Evolutionary conservation across 2,888 invertebrate genomes (phyloP), one percentile per base, ranked within the genome.

Genomic region (Pterobdella sp.): DNA sequence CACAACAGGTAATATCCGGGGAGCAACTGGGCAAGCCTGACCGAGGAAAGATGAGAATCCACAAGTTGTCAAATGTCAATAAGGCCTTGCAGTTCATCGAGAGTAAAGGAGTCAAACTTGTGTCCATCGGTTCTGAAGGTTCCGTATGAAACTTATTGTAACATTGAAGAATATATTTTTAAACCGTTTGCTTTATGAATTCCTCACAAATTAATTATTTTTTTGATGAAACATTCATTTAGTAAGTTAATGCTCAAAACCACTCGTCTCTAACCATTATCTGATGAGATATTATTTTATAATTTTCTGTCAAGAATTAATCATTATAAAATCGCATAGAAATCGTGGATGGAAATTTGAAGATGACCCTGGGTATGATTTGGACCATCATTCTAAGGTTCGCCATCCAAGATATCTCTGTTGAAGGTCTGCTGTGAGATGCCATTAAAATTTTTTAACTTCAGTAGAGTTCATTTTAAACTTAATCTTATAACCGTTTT

Each of bases 351-450:
- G 98, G 98, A 81, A 98, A 98, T 87, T 88, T 95, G 79, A 98
- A 98, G 88, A 98, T 98, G 97, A 98, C 97, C 49, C 88, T 97
- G 80, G 97, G 97, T 87, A 96, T 97, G 94, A 97, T 97, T 84
- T 97, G 97, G 96, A 97, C 98, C n/a, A 98, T 98, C 86, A 98
- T 98, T 86, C 88, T 98, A 83, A 90, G 98, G 83, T 98, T 98
- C 88, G 98, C 98, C 85, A 98, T 98, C 86, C 97, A 98, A 87
- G 97, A 98, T 87, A 98, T 98, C 86, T 96, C 95, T 80, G 97
- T 98, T 73, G 98, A 98, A 87, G 86, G 86, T 86, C 37, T 67
- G 32, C 32, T 34, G 10, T 67, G 10, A 67, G 10, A 10, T 14
- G 10, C 31, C 32, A 10, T 34, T 31, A 67, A 32, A 29, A 26